Base-by-base conservation (phyloP, 2,113 vertebrate genomes). In the Anhinga anhinga region DNA sequence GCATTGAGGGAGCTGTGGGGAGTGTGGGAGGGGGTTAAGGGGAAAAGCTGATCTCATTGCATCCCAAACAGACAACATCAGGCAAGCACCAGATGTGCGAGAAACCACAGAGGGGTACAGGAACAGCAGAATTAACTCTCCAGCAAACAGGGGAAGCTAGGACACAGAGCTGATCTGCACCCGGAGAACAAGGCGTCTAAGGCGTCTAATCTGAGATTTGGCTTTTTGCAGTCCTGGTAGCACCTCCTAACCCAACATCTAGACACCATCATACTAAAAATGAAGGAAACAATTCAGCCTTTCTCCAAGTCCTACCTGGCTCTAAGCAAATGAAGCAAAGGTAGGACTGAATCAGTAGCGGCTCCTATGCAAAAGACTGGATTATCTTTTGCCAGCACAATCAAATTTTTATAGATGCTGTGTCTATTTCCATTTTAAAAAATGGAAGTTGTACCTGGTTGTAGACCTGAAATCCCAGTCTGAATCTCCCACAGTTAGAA, bases 31-130 rank as follows among this genome's bases (percentile, higher is more conserved):
- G 95, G 94, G 40, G 94, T 89, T 95, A 95, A 96, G 95, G 97
- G 79, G 97, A 98, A 98, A 97, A 95, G 94, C 58, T 98, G 98
- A 98, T 96, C 97, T 98, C 98, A 98, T 82, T 97, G 97, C 97
- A 96, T 98, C 97, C 95, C 96, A 98, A 88, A 79, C 93, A 98
- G 94, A 94, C 96, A 97, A 87, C 94, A 97, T 92, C 91, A 93
- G 86, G 95, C 98, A 98, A 98, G 98, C 98, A 98, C 98, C 98
- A 98, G 98, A 98, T 98, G 98, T 97, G 86, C 86, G 97, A 97
- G 88, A 97, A 98, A 97, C 92, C 96, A 93, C 96, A 94, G 96
- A 97, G 90, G 90, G 96, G 97, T 97, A 93, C 93, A 97, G 94
- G 58, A 93, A 78, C 66, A 93, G 93, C 18, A 94, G 82, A 83